phyloP scores from a whole-genome alignment of 92 coral and sea anemone species.

The Zoanthus sansibaricus region DNA sequence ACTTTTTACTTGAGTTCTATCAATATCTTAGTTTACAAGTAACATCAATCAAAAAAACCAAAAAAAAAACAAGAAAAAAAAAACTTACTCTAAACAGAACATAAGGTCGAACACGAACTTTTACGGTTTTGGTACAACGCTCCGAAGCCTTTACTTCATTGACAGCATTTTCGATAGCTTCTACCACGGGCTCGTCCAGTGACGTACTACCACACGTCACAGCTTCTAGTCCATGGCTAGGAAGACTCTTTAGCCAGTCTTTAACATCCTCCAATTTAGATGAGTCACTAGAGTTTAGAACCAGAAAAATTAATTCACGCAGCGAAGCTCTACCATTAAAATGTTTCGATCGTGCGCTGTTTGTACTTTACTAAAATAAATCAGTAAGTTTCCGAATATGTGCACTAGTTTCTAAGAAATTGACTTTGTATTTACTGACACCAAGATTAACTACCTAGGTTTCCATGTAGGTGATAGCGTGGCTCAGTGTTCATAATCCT shows the following conservation, averaged over 20 bases:
- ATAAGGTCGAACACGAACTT: constrained; percentile 93
- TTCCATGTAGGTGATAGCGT: too few species aligned
- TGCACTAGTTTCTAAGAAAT: too few species aligned
- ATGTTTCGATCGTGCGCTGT: too few species aligned
- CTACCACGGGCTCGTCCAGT: constrained; percentile 90
- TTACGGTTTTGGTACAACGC: constrained; percentile 75
- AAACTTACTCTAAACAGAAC: constrained; percentile 87
- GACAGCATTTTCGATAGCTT: constrained; percentile 78
- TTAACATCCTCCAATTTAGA: constrained; percentile 68
- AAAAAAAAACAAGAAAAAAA: neutral
- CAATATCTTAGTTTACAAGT: neutral
- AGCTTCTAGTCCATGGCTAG: constrained; percentile 74
- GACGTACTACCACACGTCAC: constrained; percentile 88
- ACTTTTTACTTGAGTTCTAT: neutral
- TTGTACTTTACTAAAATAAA: too few species aligned
- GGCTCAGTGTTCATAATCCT: too few species aligned
- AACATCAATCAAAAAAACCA: neutral
- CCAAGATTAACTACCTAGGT: too few species aligned
- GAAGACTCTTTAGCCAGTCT: constrained; percentile 90
- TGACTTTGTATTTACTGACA: too few species aligned
- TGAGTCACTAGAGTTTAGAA: constrained; percentile 42
- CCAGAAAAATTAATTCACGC: neutral
- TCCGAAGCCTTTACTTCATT: constrained; percentile 7
- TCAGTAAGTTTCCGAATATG: too few species aligned
- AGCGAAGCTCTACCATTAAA: neutral